Percentiles rank a stretch among this genome's conserved stretches.
Conservation (phyloP, 2,888 invertebrate species). For the Eledona agricola region DNA sequence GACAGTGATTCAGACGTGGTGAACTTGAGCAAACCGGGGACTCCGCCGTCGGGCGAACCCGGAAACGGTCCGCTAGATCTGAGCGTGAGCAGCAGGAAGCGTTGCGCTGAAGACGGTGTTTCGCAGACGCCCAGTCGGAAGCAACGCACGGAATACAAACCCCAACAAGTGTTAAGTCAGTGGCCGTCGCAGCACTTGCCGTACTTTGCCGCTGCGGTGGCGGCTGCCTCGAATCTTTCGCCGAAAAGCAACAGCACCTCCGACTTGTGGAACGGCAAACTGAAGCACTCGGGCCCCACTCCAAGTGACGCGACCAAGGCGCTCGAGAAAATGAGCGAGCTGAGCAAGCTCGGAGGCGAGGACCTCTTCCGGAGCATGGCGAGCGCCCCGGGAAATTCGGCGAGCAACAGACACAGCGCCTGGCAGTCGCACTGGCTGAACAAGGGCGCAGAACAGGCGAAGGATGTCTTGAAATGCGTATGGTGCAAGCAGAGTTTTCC, state of each 20-base stretch:
- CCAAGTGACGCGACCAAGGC: constrained; percentile 88
- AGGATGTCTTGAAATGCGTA: constrained; percentile 96
- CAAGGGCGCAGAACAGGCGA: constrained; percentile 93
- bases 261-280: constrained; percentile 80
- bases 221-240: constrained; percentile 74
- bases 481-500: constrained; percentile 98
- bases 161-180: constrained; percentile 70
- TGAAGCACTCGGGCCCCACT: constrained; percentile 72
- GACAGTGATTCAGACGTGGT: constrained; percentile 74
- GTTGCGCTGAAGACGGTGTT: constrained; percentile 68
- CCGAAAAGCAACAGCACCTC: constrained; percentile 74
- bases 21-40: constrained; percentile 74
- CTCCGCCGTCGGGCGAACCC: constrained; percentile 66
- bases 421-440: constrained; percentile 99
- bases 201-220: constrained; percentile 81
- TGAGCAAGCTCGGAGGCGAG: constrained; percentile 85
- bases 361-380: constrained; percentile 74
- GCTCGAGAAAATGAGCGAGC: constrained; percentile 89
- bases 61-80: constrained; percentile 80
- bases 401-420: constrained; percentile 81
- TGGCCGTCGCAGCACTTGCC: constrained; percentile 85
- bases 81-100: constrained; percentile 79
- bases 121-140: constrained; percentile 73
- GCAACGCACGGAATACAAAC: constrained; percentile 75
- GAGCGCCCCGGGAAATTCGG: constrained; percentile 64